Conservation (phyloP, 2,888 invertebrate genomes). For the Entomobrya proxima region DNA sequence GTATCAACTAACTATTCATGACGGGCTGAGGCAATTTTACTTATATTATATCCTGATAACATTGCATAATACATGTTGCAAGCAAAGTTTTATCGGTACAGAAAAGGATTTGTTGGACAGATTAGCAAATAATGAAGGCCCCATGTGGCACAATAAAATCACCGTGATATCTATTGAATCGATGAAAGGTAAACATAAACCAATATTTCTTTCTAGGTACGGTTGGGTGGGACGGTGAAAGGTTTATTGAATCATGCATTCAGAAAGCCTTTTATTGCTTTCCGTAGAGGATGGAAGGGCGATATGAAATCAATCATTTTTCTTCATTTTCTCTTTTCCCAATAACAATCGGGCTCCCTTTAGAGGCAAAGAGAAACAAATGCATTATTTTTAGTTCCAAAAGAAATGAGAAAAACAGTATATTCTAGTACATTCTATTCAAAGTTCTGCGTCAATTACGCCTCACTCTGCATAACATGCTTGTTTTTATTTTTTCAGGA, state of each 20-base stretch:
- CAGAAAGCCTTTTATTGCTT: not conserved
- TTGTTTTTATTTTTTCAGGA: conserved; percentile 78
- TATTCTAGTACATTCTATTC: not conserved
- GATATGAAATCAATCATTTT: not conserved
- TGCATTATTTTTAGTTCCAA: no score
- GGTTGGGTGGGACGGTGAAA: not conserved
- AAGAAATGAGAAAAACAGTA: no score
- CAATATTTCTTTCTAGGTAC: no score
- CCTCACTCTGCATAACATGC: not conserved
- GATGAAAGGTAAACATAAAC: not conserved
- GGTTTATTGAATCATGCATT: not conserved
- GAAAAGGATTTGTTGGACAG: not conserved
- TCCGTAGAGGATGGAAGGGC: not conserved
- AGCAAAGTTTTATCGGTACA: no score
- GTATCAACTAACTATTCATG: no score
- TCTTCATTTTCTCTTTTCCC: not conserved
- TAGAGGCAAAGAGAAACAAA: no score
- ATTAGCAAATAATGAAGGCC: not conserved
- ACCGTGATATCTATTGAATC: not conserved
- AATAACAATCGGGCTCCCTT: no score
- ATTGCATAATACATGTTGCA: no score
- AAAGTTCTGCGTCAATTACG: not conserved
- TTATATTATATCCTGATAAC: no score
- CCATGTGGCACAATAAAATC: not conserved
- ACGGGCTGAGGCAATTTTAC: no score